phyloP scores from a whole-genome alignment of 2,113 vertebrate species.

The Myotis davidii region DNA sequence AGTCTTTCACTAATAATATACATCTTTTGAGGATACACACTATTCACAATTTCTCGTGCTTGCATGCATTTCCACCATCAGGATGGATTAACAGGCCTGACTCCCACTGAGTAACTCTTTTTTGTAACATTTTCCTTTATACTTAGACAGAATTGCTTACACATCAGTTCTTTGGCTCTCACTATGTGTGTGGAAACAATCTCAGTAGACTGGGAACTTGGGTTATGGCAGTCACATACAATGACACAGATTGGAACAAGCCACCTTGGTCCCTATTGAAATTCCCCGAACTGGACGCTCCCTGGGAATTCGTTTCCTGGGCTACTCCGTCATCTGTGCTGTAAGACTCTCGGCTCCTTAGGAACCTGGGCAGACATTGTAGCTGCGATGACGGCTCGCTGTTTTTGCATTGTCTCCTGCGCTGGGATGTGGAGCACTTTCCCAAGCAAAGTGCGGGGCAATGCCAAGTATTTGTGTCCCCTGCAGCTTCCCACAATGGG shows the following conservation, averaged over 20 bases:
- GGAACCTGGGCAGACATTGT: slow-evolving; percentile 82
- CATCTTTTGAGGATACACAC: fast-evolving
- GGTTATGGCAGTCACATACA: slow-evolving; percentile 75
- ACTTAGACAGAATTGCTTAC: slow-evolving; percentile 43
- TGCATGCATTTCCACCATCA: fast-evolving
- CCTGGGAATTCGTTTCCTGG: slow-evolving; percentile 82
- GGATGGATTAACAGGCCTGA: background rate
- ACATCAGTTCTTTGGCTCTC: slow-evolving; percentile 36
- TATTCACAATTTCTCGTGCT: fast-evolving
- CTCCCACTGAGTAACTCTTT: background rate
- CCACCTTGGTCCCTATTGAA: slow-evolving; percentile 83
- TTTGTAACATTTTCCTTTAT: background rate
- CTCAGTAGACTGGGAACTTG: slow-evolving; percentile 65
- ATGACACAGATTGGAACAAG: slow-evolving; percentile 71
- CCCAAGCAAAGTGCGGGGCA: slow-evolving; percentile 84
- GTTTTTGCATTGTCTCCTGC: slow-evolving; percentile 82
- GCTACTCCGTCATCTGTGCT: slow-evolving; percentile 81
- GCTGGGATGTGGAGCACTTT: slow-evolving; percentile 82
- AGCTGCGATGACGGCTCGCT: slow-evolving; percentile 78
- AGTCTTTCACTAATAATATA: fast-evolving
- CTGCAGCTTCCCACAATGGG: slow-evolving; percentile 85
- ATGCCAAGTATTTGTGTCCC: slow-evolving; percentile 86
- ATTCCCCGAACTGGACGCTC: slow-evolving; percentile 76
- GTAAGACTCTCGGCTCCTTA: slow-evolving; percentile 78
- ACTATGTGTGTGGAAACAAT: slow-evolving; percentile 48